Evolutionary conservation across 2,888 invertebrate species (phyloP).

Genomic region (Hermaeophaga mercurialis): DNA sequence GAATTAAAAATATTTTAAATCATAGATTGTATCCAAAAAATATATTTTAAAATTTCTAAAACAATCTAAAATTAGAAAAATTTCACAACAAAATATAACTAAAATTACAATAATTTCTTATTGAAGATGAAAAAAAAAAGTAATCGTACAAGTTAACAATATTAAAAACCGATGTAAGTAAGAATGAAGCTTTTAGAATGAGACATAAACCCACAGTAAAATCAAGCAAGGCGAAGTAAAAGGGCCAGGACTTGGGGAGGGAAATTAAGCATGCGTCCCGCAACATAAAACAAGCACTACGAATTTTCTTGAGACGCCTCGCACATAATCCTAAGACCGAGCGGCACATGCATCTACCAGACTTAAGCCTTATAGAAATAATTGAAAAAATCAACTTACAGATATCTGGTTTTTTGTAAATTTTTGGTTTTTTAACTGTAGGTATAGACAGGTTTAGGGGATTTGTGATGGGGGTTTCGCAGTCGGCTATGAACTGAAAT

Average conservation of each 20-base stretch:
- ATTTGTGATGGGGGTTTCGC: constrained; percentile 56
- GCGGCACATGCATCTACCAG: neutral
- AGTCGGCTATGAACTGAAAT: constrained; percentile 59
- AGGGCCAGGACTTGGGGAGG: neutral
- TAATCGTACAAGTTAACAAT: too few species aligned
- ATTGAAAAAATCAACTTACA: constrained; percentile 41
- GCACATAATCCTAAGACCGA: constrained; percentile 5
- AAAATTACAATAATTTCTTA: too few species aligned
- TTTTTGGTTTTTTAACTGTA: constrained; percentile 54
- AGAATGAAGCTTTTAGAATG: too few species aligned
- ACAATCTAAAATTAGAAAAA: too few species aligned
- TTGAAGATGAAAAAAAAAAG: too few species aligned
- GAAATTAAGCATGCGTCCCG: constrained; percentile 19
- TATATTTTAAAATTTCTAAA: too few species aligned
- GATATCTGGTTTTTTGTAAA: constrained; percentile 42
- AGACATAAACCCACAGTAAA: too few species aligned
- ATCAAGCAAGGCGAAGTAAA: too few species aligned
- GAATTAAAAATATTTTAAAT: too few species aligned
- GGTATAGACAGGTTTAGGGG: constrained; percentile 58
- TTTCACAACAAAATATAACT: too few species aligned
- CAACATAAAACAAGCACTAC: constrained; percentile 10
- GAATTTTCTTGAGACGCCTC: constrained; percentile 11
- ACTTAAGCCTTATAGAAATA: constrained; percentile 7
- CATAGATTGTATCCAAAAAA: too few species aligned
- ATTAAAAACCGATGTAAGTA: too few species aligned